Evolutionary conservation across 2,113 vertebrate species (phyloP).

Genomic region (Cynocephalus volans): DNA sequence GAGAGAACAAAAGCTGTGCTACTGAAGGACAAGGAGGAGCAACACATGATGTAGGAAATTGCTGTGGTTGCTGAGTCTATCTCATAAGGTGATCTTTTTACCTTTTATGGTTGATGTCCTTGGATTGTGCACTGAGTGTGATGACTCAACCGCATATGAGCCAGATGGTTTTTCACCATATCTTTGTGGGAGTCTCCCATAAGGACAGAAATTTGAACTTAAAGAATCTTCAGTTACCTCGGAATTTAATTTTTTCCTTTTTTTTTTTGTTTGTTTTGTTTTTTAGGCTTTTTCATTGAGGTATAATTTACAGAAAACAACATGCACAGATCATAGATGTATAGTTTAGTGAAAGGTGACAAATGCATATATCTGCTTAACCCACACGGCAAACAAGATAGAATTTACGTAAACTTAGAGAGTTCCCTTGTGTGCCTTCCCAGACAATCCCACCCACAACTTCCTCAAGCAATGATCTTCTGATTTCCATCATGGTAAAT

Average conservation of each 20-base stretch:
- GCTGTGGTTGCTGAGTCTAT: background rate
- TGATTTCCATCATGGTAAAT: background rate
- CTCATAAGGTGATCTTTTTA: background rate
- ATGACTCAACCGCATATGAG: conserved; percentile 63
- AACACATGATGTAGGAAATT: background rate
- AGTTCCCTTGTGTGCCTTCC: background rate
- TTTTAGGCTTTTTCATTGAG: conserved; percentile 2
- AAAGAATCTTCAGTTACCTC: background rate
- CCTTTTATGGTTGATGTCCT: conserved; percentile 52
- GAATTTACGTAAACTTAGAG: background rate
- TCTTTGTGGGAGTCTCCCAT: background rate
- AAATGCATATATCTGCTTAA: background rate
- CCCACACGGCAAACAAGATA: background rate
- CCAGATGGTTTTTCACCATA: conserved; percentile 56
- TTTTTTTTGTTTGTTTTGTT: background rate
- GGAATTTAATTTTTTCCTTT: conserved; percentile 26
- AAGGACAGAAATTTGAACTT: conserved; percentile 23
- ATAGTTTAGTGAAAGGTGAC: background rate
- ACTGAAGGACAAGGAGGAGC: background rate
- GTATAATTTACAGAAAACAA: conserved; percentile 2
- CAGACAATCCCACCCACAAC: background rate
- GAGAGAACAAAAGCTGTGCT: background rate
- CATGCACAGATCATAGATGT: background rate
- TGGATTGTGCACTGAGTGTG: background rate
- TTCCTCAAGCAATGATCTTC: background rate